phyloP scores from a whole-genome alignment of 2,888 invertebrate species.

The Euproctis similis region DNA sequence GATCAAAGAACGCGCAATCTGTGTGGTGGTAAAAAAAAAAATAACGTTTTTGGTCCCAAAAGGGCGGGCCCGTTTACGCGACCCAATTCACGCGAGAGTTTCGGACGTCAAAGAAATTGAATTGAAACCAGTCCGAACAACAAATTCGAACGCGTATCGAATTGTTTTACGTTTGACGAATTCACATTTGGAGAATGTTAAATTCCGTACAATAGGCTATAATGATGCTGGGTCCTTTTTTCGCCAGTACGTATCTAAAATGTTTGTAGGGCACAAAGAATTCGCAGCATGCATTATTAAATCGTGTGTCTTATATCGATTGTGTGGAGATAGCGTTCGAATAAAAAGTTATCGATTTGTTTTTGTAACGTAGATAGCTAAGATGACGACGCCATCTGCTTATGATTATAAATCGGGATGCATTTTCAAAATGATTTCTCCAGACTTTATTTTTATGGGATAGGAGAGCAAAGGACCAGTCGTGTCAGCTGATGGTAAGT shows the following conservation, averaged over 20 bases:
- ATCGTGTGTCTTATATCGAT: slow-evolving; percentile 51
- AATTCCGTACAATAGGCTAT: slow-evolving; percentile 70
- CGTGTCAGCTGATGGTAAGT: no score
- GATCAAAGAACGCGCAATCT: slow-evolving; percentile 74
- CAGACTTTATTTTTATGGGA: no score
- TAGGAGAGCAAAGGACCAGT: no score
- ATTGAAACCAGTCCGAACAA: slow-evolving; percentile 66
- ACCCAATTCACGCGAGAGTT: slow-evolving; percentile 73
- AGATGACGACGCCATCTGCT: no score
- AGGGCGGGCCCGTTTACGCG: slow-evolving; percentile 75
- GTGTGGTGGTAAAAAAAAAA: slow-evolving; percentile 75
- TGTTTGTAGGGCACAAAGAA: slow-evolving; percentile 49
- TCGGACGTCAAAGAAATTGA: slow-evolving; percentile 71
- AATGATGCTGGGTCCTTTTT: slow-evolving; percentile 71
- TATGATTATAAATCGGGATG: no score
- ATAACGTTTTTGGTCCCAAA: slow-evolving; percentile 73
- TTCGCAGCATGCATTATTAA: slow-evolving; percentile 42
- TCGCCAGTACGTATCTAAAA: slow-evolving; percentile 53
- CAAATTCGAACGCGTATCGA: slow-evolving; percentile 75
- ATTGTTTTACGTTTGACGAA: slow-evolving; percentile 76
- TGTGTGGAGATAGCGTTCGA: slow-evolving; percentile 67
- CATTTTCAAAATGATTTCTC: no score
- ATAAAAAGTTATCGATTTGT: no score
- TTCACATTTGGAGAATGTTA: slow-evolving; percentile 69
- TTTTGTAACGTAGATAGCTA: no score